Conservation (phyloP, 2,888 invertebrate genomes). For the Gastrophysa polygoni region DNA sequence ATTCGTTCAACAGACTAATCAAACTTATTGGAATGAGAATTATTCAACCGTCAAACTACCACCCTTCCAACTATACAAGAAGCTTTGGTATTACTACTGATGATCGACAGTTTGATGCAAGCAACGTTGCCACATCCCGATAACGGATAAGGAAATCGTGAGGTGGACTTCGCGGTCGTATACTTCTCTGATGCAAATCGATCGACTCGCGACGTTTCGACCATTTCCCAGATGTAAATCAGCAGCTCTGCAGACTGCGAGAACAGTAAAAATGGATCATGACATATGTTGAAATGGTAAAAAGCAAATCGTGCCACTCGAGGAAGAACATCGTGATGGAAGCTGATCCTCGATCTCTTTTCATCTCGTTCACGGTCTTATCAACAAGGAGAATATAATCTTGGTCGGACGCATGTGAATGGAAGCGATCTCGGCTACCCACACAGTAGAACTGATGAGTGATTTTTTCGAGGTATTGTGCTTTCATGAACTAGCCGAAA, state of each 20-base stretch:
- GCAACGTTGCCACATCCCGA: background rate
- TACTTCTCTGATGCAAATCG: background rate
- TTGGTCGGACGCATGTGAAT: slow-evolving; percentile 32
- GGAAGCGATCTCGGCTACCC: too few species aligned
- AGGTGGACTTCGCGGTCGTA: background rate
- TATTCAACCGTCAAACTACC: too few species aligned
- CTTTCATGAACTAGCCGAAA: too few species aligned
- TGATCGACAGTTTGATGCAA: too few species aligned
- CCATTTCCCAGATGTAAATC: background rate
- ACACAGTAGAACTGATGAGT: too few species aligned
- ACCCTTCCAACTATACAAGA: too few species aligned
- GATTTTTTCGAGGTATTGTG: too few species aligned
- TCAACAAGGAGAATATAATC: background rate
- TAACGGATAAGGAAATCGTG: background rate
- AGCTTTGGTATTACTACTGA: too few species aligned
- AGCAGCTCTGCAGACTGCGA: background rate
- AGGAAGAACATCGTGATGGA: slow-evolving; percentile 48
- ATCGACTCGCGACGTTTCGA: background rate
- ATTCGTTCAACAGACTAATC: too few species aligned
- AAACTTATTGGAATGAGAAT: too few species aligned
- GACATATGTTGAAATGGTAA: slow-evolving; percentile 52
- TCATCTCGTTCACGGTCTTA: background rate
- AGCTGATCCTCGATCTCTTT: slow-evolving; percentile 40
- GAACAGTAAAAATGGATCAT: slow-evolving; percentile 50
- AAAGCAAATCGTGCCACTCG: slow-evolving; percentile 49